These are phyloP conservation scores for Cepaea nemoralis DNA, from an alignment of 1,140 invertebrate genomes.

Conservation along the genomic window DNA sequence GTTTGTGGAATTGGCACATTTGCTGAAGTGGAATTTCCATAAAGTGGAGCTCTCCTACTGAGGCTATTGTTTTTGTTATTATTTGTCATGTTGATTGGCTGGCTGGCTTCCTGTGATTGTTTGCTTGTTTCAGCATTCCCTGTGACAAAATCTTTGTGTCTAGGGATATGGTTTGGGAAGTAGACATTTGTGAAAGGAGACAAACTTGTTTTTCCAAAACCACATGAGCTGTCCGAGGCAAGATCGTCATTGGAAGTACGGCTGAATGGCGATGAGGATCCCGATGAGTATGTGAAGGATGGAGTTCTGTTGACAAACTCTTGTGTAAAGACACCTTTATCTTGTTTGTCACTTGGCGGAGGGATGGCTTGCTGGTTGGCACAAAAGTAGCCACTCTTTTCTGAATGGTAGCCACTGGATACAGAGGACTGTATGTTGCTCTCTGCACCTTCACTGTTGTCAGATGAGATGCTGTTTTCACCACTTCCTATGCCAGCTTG, in stretches of 20 bases:
- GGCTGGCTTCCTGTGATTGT: neutral
- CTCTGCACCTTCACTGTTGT: conserved; percentile 53
- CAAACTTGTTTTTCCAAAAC: neutral
- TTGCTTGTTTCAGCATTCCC: neutral
- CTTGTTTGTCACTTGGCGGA: neutral
- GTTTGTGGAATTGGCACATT: conserved; percentile 14
- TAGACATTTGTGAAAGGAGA: conserved; percentile 13
- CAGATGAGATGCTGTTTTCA: conserved; percentile 52
- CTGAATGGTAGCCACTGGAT: conserved; percentile 53
- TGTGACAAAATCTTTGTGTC: neutral
- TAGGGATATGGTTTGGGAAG: conserved; percentile 24
- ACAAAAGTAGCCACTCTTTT: conserved; percentile 24
- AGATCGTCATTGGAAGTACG: conserved; percentile 37
- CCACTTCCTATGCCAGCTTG: conserved; percentile 29
- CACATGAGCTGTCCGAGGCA: neutral
- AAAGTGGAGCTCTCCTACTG: neutral
- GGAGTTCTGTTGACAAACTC: conserved; percentile 51
- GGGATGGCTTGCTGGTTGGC: neutral
- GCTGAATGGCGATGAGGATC: conserved; percentile 43
- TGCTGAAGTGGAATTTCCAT: neutral
- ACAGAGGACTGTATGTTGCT: conserved; percentile 50
- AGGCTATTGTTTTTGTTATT: neutral
- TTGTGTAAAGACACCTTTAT: conserved; percentile 44
- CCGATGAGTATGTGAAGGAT: conserved; percentile 38
- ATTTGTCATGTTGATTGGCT: neutral